Evolutionary conservation across 2,113 vertebrate species (phyloP).

Genomic region (Ctenodactylus gundi): DNA sequence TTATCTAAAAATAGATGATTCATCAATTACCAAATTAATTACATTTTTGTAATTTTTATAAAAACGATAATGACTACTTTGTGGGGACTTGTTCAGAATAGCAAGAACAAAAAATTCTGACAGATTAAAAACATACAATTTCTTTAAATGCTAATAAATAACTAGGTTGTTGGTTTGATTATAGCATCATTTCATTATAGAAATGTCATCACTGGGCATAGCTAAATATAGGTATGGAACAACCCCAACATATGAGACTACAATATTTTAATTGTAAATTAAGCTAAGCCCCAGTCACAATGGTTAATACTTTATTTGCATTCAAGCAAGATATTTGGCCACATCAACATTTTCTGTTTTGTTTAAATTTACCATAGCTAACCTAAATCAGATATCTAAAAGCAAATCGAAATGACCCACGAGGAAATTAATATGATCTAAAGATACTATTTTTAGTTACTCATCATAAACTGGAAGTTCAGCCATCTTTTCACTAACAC

Average conservation of each 20-base stretch:
- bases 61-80: constrained; percentile 25
- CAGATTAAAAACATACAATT: constrained; percentile 19
- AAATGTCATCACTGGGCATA: constrained; percentile 33
- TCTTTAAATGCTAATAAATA: neutral
- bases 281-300: neutral
- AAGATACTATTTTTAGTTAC: constrained; percentile 31
- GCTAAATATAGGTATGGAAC: constrained; percentile 13
- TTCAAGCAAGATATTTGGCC: constrained; percentile 4
- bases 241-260: constrained; percentile 16
- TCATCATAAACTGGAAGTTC: neutral
- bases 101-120: neutral
- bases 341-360: constrained; percentile 36
- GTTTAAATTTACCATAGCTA: neutral
- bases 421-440: constrained; percentile 26
- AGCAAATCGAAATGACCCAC: neutral
- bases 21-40: constrained; percentile 25
- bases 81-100: neutral
- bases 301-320: constrained; percentile 35
- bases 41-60: constrained; percentile 33
- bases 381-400: constrained; percentile 24
- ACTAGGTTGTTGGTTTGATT: constrained; percentile 36
- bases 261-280: constrained; percentile 54
- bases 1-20: constrained; percentile 40
- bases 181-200: constrained; percentile 24
- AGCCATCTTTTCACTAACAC: constrained; percentile 37